These are phyloP conservation scores for Drosophila anceps DNA, from an alignment of 2,888 invertebrate species.

Conservation along the genomic window DNA sequence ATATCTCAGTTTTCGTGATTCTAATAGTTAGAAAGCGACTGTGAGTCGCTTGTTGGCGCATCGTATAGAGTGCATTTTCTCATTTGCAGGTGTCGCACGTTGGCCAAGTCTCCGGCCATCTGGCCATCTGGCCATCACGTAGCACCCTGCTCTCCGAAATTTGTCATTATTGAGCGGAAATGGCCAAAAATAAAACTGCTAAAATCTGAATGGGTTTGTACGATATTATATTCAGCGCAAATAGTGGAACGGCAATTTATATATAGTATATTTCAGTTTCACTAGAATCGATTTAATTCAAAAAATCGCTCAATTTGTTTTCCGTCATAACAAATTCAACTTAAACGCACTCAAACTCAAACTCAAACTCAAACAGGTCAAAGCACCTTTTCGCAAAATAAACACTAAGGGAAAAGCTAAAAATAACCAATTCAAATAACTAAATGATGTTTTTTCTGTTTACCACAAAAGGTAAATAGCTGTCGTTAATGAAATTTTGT, in stretches of 20 bases:
- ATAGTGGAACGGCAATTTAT: neutral
- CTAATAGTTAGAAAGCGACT: neutral
- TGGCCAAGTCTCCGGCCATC: conserved; percentile 10
- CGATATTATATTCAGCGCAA: neutral
- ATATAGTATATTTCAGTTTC: neutral
- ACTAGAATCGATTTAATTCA: neutral
- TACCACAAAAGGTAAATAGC: neutral
- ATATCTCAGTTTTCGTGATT: neutral
- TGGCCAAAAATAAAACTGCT: conserved; percentile 48
- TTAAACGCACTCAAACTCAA: neutral
- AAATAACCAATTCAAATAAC: neutral
- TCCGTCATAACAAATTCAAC: too few species aligned
- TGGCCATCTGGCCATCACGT: conserved; percentile 10
- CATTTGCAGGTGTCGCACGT: conserved; percentile 60
- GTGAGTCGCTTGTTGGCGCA: conserved; percentile 19
- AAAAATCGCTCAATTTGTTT: neutral
- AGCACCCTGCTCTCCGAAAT: conserved; percentile 3
- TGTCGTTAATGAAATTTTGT: conserved; percentile 2
- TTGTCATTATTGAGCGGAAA: conserved; percentile 57
- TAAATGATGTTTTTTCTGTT: neutral
- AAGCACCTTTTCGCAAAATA: conserved; percentile 1
- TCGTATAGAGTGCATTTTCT: conserved; percentile 24
- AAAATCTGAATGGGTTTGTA: conserved; percentile 44
- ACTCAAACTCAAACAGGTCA: neutral
- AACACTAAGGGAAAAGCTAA: conserved; percentile 4